phyloP scores from a whole-genome alignment of 2,113 vertebrate genomes.

The Aramus guarauna region DNA sequence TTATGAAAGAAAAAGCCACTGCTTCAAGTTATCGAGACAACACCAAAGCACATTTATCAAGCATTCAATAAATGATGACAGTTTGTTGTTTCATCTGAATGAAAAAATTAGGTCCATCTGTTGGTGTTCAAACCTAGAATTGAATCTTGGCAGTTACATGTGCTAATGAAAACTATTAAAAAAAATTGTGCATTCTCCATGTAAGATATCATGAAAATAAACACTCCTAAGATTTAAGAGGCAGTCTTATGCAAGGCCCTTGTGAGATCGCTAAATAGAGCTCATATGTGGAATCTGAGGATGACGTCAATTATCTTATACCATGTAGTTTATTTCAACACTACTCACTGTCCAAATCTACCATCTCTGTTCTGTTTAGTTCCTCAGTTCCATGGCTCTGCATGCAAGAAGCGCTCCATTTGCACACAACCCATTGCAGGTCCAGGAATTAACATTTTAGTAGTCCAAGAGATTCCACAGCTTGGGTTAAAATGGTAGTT shows the following conservation, averaged over 20 bases:
- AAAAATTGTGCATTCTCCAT: conserved; percentile 51
- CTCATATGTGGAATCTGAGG: not conserved
- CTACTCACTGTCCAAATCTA: not conserved
- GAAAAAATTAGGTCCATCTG: conserved; percentile 76
- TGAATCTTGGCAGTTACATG: conserved; percentile 5
- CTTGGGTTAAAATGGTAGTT: not conserved
- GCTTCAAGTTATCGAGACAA: conserved; percentile 46
- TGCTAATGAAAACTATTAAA: conserved; percentile 62
- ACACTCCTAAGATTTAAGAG: not conserved
- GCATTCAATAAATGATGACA: conserved; percentile 44
- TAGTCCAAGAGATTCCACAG: not conserved
- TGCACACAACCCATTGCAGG: not conserved
- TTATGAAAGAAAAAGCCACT: conserved; percentile 44
- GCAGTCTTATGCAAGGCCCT: not conserved
- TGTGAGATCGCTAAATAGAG: not conserved
- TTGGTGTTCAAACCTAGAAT: conserved; percentile 28
- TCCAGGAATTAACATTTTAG: not conserved
- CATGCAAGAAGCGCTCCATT: not conserved
- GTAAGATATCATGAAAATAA: conserved; percentile 49
- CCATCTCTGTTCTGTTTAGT: not conserved
- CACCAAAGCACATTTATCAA: conserved; percentile 49
- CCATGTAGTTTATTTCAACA: not conserved
- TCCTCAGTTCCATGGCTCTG: not conserved
- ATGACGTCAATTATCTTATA: not conserved
- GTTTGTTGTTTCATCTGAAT: conserved; percentile 50